These are phyloP conservation scores for Heliocidaris erythrogramma DNA, from an alignment of 35 echinoderm and acorn worm species.

Conservation along the genomic window DNA sequence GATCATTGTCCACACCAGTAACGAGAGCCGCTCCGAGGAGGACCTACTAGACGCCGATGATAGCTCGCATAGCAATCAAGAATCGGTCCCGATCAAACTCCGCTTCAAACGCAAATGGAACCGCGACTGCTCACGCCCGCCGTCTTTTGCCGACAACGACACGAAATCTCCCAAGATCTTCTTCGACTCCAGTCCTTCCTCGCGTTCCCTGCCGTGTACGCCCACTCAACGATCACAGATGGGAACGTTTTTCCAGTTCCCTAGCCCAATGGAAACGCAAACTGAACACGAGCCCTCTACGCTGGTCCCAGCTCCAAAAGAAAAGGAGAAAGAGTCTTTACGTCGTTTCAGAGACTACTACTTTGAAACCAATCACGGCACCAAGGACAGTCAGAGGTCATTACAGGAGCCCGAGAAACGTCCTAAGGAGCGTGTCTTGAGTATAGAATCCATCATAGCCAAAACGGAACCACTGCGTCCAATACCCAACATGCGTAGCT, in stretches of 20 bases:
- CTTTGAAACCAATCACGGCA: conserved; percentile 72
- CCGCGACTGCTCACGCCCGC: conserved; percentile 73
- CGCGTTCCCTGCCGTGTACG: conserved; percentile 88
- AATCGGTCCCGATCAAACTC: conserved; percentile 86
- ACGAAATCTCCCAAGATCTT: conserved; percentile 95
- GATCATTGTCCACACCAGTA: conserved; percentile 52
- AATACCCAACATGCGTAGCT: conserved; percentile 30
- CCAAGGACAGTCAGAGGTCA: conserved; percentile 39
- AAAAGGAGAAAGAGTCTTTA: conserved; percentile 65
- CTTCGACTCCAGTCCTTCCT: conserved; percentile 55
- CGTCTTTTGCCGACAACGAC: conserved; percentile 78
- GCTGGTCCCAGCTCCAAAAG: not conserved
- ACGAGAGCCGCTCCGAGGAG: conserved; percentile 63
- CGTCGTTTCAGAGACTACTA: conserved; percentile 78
- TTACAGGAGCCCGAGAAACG: conserved; percentile 52
- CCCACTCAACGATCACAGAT: conserved; percentile 78
- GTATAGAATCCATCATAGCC: conserved; percentile 68
- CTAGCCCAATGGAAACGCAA: conserved; percentile 65
- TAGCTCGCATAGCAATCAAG: not conserved
- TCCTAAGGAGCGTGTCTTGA: conserved; percentile 59
- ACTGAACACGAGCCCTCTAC: conserved; percentile 51
- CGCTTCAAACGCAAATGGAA: conserved; percentile 97
- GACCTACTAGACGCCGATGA: conserved; percentile 45
- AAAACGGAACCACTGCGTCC: conserved; percentile 42
- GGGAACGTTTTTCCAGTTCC: conserved; percentile 88